Evolutionary conservation across 2,113 vertebrate genomes (phyloP).

Genomic region (Tychaedon coryphoeus): DNA sequence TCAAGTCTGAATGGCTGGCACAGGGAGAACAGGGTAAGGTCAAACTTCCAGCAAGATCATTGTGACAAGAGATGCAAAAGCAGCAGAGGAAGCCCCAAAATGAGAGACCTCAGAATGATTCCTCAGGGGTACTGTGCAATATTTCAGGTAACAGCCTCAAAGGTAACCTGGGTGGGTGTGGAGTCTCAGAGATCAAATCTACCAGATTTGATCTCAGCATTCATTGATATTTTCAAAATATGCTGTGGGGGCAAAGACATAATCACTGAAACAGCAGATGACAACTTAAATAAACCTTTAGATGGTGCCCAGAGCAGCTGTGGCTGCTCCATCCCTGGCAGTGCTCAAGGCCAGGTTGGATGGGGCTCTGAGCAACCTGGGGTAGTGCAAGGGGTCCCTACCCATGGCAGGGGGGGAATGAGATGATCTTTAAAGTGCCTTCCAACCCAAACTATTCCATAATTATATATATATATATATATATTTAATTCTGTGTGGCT

Average conservation of each 20-base stretch:
- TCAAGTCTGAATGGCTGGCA: not conserved
- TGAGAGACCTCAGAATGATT: fast-evolving
- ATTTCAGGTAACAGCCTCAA: not conserved
- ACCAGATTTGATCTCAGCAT: not conserved
- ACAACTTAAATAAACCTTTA: not conserved
- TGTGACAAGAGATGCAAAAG: not conserved
- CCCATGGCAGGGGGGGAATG: not conserved
- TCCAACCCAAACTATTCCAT: not conserved
- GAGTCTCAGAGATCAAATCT: not conserved
- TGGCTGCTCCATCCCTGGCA: not conserved
- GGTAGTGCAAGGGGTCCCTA: not conserved
- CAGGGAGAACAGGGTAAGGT: not conserved
- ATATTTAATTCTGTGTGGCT: not conserved
- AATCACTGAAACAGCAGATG: not conserved
- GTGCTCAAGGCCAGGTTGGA: not conserved
- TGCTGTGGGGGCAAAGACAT: not conserved
- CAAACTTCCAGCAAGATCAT: not conserved
- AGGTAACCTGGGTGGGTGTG: not conserved
- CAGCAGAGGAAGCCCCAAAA: not conserved
- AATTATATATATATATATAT: not conserved
- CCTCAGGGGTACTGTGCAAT: not conserved
- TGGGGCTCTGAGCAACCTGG: not conserved
- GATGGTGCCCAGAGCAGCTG: not conserved
- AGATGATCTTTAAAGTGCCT: not conserved
- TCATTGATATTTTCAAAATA: not conserved